These are phyloP conservation scores for Rhinoraja longicauda DNA, from an alignment of 2,797 vertebrate species.

Conservation along the genomic window DNA sequence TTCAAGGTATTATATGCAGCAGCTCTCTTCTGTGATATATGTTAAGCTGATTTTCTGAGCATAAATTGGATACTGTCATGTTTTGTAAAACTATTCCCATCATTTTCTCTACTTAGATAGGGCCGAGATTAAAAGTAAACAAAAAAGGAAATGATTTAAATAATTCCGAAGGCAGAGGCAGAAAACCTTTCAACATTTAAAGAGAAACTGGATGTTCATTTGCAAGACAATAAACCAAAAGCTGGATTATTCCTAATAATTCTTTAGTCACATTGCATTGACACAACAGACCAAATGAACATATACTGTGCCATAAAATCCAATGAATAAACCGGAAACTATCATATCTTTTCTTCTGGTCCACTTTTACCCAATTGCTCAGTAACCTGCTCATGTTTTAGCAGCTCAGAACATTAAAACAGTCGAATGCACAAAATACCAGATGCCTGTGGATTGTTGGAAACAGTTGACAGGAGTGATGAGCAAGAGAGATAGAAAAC, in stretches of 20 bases:
- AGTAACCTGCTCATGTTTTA: not conserved
- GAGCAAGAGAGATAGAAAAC: not conserved
- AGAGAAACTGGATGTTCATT: no score
- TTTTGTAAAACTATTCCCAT: not conserved
- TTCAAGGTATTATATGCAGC: not conserved
- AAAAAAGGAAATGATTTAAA: no score
- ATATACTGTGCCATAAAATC: no score
- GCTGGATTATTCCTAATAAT: no score
- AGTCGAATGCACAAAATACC: not conserved
- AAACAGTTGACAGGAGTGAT: not conserved
- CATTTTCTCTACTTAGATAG: not conserved
- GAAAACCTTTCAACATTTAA: no score
- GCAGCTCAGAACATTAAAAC: not conserved
- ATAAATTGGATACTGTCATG: not conserved
- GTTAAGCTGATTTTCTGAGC: not conserved
- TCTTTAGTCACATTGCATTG: no score
- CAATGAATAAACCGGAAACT: no score
- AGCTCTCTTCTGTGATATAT: not conserved
- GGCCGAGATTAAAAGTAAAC: no score
- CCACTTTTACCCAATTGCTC: not conserved
- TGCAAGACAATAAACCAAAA: no score
- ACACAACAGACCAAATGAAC: no score
- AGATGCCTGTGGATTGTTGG: no score
- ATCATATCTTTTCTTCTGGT: not conserved
- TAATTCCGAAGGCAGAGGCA: no score